Evolutionary conservation across 2,797 vertebrate species (phyloP).

Genomic region (Cirrhinus mrigala): DNA sequence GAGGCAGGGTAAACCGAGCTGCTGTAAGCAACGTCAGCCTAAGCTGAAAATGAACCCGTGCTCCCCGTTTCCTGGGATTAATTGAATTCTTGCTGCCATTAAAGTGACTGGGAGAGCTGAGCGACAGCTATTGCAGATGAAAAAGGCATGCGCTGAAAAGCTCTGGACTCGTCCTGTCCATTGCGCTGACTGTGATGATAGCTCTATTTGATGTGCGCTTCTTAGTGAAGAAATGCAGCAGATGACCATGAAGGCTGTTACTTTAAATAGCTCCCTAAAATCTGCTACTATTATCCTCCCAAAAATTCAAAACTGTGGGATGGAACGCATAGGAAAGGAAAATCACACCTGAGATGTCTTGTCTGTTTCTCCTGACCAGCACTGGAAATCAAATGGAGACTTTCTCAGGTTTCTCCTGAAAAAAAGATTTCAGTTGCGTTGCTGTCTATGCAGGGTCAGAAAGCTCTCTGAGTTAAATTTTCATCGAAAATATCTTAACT

Average conservation of each 20-base stretch:
- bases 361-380: neutral
- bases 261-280: slow-evolving; percentile 37
- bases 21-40: slow-evolving; percentile 49
- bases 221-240: slow-evolving; percentile 19
- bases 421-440: neutral
- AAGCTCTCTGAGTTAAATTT: too few species aligned
- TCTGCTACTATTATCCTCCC: neutral
- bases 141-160: slow-evolving; percentile 62
- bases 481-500: too few species aligned
- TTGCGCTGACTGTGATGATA: neutral
- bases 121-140: slow-evolving; percentile 65
- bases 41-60: slow-evolving; percentile 57
- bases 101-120: slow-evolving; percentile 67
- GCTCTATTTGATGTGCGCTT: neutral
- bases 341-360: neutral
- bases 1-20: slow-evolving; percentile 58
- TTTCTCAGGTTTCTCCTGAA: neutral
- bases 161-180: slow-evolving; percentile 20
- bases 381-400: neutral
- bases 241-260: slow-evolving; percentile 1
- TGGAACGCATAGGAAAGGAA: neutral
- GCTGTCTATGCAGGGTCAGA: too few species aligned
- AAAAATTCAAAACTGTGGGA: neutral
- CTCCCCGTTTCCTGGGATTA: slow-evolving; percentile 63
- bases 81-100: slow-evolving; percentile 66